phyloP scores from a whole-genome alignment of 2,797 vertebrate species.

The Arrhamphus sclerolepis region DNA sequence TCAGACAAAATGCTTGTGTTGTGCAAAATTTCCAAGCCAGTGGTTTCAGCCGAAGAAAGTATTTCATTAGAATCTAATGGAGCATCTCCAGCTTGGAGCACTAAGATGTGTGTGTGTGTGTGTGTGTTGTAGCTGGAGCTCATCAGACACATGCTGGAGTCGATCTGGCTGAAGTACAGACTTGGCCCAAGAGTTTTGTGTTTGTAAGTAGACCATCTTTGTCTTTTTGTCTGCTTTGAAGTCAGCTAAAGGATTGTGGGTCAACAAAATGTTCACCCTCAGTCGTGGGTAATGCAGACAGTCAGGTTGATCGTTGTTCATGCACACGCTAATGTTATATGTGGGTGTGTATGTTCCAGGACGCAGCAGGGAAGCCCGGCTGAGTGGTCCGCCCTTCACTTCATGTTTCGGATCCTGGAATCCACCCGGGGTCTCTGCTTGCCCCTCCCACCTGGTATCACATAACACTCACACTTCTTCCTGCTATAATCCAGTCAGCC shows the following conservation, averaged over 20 bases:
- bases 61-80: conserved; percentile 45
- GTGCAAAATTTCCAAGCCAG: conserved; percentile 4
- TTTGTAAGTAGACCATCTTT: conserved; percentile 83
- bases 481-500: conserved; percentile 32
- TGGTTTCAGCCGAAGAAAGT: conserved; percentile 3
- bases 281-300: no score
- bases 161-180: conserved; percentile 87
- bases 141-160: conserved; percentile 88
- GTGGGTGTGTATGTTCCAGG: conserved; percentile 57
- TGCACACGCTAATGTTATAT: conserved; percentile 49
- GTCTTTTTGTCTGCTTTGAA: neutral
- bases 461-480: conserved; percentile 1
- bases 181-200: conserved; percentile 79
- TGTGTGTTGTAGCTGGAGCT: conserved; percentile 85
- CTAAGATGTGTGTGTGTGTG: conserved; percentile 50
- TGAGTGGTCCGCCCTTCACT: conserved; percentile 87
- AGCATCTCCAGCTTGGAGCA: conserved; percentile 25
- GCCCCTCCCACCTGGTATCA: conserved; percentile 92
- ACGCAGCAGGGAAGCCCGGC: conserved; percentile 77
- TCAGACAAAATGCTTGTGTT: conserved; percentile 5
- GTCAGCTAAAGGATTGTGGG: no score
- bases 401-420: conserved; percentile 91
- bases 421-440: conserved; percentile 86
- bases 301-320: no score
- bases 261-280: no score